Evolutionary conservation across 2,113 vertebrate genomes (phyloP).

Genomic region (Terrapene triunguis): DNA sequence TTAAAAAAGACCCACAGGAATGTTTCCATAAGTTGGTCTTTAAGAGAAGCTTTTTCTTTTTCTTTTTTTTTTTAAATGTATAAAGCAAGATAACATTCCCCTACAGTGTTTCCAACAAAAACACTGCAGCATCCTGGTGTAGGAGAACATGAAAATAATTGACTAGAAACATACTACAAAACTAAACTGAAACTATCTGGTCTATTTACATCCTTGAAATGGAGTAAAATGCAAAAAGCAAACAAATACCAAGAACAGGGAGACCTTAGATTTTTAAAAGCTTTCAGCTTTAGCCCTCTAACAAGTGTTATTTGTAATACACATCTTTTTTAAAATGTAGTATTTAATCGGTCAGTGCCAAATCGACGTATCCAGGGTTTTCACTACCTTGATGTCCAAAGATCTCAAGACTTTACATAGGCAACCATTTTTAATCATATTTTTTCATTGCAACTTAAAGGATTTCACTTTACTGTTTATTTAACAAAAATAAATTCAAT

Average conservation of each 20-base stretch:
- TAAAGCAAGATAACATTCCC: background rate
- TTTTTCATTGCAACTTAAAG: background rate
- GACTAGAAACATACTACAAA: background rate
- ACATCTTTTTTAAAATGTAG: background rate
- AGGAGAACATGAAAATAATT: background rate
- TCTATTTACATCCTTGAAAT: background rate
- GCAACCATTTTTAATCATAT: background rate
- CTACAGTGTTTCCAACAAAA: background rate
- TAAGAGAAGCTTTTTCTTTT: background rate
- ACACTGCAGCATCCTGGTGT: background rate
- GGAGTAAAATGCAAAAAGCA: background rate
- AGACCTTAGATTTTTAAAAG: background rate
- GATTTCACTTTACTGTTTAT: background rate
- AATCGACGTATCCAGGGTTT: background rate
- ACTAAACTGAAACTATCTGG: background rate
- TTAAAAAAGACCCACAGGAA: background rate
- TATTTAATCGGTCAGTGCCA: background rate
- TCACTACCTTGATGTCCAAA: background rate
- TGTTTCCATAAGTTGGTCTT: background rate
- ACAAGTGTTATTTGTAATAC: background rate
- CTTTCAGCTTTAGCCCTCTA: background rate
- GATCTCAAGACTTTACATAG: background rate
- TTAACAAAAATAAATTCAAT: conserved; percentile 4
- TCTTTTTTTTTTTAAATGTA: background rate
- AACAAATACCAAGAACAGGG: background rate